Percentiles rank a stretch among this genome's conserved stretches.
phyloP scores from a whole-genome alignment of 2,888 invertebrate species.

The Omphaloscelis lunosa region DNA sequence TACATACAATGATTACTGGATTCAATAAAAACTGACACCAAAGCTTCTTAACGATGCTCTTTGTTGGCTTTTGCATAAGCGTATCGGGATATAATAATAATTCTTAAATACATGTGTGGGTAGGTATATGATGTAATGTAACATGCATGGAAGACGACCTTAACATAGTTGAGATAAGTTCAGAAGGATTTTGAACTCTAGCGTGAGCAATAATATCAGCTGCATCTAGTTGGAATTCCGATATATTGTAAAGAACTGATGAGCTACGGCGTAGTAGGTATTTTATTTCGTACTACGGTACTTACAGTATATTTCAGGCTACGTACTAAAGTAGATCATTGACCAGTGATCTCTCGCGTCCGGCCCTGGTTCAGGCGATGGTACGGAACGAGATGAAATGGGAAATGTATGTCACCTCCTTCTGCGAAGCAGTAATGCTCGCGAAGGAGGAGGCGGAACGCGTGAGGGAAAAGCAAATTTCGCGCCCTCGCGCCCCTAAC shows the following conservation, averaged over 20 bases:
- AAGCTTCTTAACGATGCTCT: constrained; percentile 78
- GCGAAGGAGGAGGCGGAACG: too few species aligned
- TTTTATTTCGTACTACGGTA: background rate
- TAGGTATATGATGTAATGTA: constrained; percentile 10
- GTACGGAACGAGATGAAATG: too few species aligned
- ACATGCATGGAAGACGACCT: constrained; percentile 1
- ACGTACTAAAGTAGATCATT: too few species aligned
- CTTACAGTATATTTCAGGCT: too few species aligned
- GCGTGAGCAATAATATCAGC: background rate
- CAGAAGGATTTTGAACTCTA: background rate
- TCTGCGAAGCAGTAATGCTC: too few species aligned
- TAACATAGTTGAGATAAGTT: constrained; percentile 21
- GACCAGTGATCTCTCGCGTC: too few species aligned
- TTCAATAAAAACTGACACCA: constrained; percentile 73
- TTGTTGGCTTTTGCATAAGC: constrained; percentile 72
- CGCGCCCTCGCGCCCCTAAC: too few species aligned
- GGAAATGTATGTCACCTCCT: too few species aligned
- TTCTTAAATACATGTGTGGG: constrained; percentile 27
- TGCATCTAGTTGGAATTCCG: background rate
- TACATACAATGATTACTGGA: constrained; percentile 79
- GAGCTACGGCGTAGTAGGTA: constrained; percentile 1
- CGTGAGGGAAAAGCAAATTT: too few species aligned
- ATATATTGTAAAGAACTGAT: background rate
- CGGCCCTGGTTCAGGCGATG: too few species aligned
- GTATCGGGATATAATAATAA: constrained; percentile 49